Percentiles rank a stretch among this genome's conserved stretches.
Conservation (phyloP, 1,140 invertebrate genomes). For the Drosophila ficusphila region DNA sequence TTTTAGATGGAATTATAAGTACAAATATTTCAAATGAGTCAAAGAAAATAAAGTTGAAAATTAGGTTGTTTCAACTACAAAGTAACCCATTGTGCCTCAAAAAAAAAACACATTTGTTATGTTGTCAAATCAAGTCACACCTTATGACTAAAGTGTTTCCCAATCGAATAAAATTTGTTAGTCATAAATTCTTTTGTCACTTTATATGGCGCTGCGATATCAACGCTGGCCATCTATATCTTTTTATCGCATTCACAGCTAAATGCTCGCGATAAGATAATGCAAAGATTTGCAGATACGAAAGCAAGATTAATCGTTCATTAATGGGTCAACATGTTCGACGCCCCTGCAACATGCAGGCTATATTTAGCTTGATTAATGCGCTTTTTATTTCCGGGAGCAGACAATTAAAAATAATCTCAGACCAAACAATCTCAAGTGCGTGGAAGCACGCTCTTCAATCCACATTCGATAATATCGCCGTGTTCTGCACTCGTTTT, state of each 20-base stretch:
- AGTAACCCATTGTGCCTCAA: neutral
- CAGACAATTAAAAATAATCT: slow-evolving; percentile 40
- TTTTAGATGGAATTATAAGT: neutral
- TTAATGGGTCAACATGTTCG: slow-evolving; percentile 32
- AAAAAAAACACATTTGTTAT: too few relatives aligned
- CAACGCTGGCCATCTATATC: neutral
- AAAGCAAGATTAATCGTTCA: slow-evolving; percentile 20
- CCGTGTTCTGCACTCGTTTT: neutral
- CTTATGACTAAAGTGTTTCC: slow-evolving; percentile 9
- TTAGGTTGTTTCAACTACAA: slow-evolving; percentile 2
- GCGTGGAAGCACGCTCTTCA: slow-evolving; percentile 40
- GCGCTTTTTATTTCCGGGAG: slow-evolving; percentile 36
- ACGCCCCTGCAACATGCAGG: slow-evolving; percentile 17
- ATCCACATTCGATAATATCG: slow-evolving; percentile 49
- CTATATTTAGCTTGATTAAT: slow-evolving; percentile 43
- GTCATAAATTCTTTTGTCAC: slow-evolving; percentile 4
- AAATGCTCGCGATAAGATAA: slow-evolving; percentile 39
- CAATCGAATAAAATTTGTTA: neutral
- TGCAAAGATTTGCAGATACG: slow-evolving; percentile 17
- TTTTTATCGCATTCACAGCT: slow-evolving; percentile 11
- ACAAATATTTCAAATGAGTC: neutral
- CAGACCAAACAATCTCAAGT: slow-evolving; percentile 25
- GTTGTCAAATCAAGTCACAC: slow-evolving; percentile 4
- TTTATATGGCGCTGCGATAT: neutral
- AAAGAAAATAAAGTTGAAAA: neutral